phyloP scores from a whole-genome alignment of 1,140 invertebrate species.

The Belonocnema kinseyi region DNA sequence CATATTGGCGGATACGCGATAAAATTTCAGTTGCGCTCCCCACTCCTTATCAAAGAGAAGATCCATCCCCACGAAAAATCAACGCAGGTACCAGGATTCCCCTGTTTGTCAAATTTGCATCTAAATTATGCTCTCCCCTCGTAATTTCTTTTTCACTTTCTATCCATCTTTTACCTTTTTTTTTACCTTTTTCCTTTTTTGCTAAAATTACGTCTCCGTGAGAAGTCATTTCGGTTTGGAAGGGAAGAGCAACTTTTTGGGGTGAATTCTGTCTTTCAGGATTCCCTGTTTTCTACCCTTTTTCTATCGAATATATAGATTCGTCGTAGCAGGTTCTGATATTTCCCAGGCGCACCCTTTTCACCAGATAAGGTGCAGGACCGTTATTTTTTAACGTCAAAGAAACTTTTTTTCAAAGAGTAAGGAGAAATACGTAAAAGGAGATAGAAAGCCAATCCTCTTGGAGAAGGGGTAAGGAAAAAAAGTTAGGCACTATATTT shows the following conservation, averaged over 20 bases:
- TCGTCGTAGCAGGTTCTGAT: slow-evolving; percentile 42
- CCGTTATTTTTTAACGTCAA: slow-evolving; percentile 50
- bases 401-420: slow-evolving; percentile 17
- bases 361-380: slow-evolving; percentile 47
- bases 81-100: slow-evolving; percentile 33
- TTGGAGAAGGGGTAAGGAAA: slow-evolving; percentile 37
- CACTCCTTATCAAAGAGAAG: neutral
- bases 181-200: neutral
- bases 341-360: slow-evolving; percentile 44
- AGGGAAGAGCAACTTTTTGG: slow-evolving; percentile 24
- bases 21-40: slow-evolving; percentile 56
- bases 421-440: slow-evolving; percentile 35
- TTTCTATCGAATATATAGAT: slow-evolving; percentile 31
- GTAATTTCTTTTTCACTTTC: slow-evolving; percentile 32
- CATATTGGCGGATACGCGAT: slow-evolving; percentile 36
- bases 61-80: slow-evolving; percentile 28
- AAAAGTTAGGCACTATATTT: neutral
- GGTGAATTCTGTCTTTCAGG: slow-evolving; percentile 35
- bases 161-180: neutral
- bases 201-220: slow-evolving; percentile 42
- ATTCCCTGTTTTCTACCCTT: slow-evolving; percentile 33
- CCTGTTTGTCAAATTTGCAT: slow-evolving; percentile 49
- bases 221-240: slow-evolving; percentile 42
- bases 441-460: neutral
- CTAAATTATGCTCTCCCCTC: slow-evolving; percentile 30